A percentile compares a stretch with the other conserved stretches of the same genome.
phyloP scores from a whole-genome alignment of 2,113 vertebrate genomes.

The Daboia siamensis region DNA sequence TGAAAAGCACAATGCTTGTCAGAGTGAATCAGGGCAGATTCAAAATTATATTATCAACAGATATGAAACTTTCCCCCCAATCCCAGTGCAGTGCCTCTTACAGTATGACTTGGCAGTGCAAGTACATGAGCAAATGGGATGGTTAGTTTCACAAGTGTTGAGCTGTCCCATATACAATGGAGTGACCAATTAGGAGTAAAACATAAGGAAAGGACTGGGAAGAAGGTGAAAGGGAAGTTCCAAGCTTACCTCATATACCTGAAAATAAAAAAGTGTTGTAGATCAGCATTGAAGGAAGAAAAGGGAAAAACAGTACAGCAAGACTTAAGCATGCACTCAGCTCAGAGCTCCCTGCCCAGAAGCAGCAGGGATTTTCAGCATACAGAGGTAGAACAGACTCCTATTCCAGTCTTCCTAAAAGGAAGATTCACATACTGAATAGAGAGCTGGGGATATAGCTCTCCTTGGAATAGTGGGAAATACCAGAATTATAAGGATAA shows the following conservation, averaged over 20 bases:
- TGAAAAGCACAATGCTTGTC: neutral
- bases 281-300: conserved; percentile 80
- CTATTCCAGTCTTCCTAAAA: neutral
- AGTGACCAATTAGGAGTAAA: conserved; percentile 33
- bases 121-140: conserved; percentile 38
- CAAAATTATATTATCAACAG: conserved; percentile 1
- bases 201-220: conserved; percentile 33
- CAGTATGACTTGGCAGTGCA: conserved; percentile 41
- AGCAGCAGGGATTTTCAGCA: neutral
- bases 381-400: neutral
- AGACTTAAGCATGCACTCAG: conserved; percentile 69
- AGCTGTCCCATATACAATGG: conserved; percentile 19
- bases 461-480: neutral
- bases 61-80: neutral
- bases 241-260: conserved; percentile 95
- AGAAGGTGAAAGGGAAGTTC: conserved; percentile 9
- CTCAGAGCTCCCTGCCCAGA: conserved; percentile 29
- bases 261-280: conserved; percentile 78
- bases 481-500: neutral
- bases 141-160: conserved; percentile 49
- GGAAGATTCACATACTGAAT: neutral
- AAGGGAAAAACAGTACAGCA: conserved; percentile 69
- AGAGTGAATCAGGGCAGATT: neutral
- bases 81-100: conserved; percentile 42
- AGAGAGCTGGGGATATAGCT: neutral